Evolutionary conservation across 2,888 invertebrate genomes (phyloP), one percentile per base, ranked within the genome.

Genomic region (Cryptops parisi): DNA sequence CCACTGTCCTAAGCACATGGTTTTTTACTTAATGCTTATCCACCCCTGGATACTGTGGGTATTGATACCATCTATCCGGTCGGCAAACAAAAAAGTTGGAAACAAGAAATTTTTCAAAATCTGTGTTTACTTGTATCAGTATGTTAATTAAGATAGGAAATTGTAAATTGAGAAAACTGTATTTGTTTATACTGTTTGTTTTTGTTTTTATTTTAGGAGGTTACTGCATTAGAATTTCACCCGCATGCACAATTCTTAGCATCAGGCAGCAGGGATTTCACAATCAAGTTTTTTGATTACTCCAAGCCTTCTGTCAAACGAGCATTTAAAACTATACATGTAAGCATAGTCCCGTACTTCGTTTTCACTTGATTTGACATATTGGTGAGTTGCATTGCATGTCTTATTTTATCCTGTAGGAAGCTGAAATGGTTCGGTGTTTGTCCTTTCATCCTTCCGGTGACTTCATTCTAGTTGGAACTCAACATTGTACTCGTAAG

Each of bases 221-320:
- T 98, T 0, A 93, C 96, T 0, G 88, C 86, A 51, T 72, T 98
- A 41, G 93, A 94, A 66, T 98, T 98, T 71, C 98, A 98, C 69
- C 97, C 98, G 0, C 80, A 84, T 48, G 90, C 91, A 60, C 90
- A 93, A 60, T 84, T 97, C 60, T 74, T 98, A 22, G 89, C 90
- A 0, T 97, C 96, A 0, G 98, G 97, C 0, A 91, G 93, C 5
- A 77, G 84, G 38, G 98, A 98, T 67, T 86, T 83, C 65, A 90
- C 90, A 15, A 82, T 98, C 50, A 93, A 97, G 66, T 76, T 98
- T 44, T 98, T 98, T 67, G 98, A 98, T 68, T 98, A 89, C 65
- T 91, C 96, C 38, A 97, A 98, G 69, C 91, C 97, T 0, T 94
- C 96, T 0, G 96, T 96, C 0, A 98, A 97, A 69, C 91, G 97